Evolutionary conservation across 1,140 invertebrate species (phyloP), one percentile per base, ranked within the genome.

Genomic region (Marisa cornuarietis): DNA sequence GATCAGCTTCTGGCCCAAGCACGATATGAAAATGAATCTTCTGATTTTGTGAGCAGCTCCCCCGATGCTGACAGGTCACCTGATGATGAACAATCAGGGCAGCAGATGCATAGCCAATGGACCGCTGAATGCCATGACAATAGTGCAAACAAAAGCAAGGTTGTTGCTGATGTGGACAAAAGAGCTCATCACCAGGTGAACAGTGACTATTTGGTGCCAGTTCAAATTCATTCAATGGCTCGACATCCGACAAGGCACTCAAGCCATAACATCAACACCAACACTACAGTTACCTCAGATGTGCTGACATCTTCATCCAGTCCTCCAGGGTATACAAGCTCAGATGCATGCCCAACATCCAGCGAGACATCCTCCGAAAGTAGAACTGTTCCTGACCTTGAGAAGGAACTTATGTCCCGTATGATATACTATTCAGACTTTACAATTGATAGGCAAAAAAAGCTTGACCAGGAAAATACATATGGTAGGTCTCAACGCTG

Each of bases 381-480:
- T 78, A 84, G 85, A 75, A 83, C 84, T 75, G 85, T 87, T 9
- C 87, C 85, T 51, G 87, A 86, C 42, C 68, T 83, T 9, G 83
- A 87, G 79, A 84, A 88, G 74, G 87, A 88, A 24, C 82, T 86
- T n/a, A 76, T 84, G 75, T 86, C 85, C n/a, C 82, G 88, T 31
- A 81, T 86, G 26, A 78, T 86, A 76, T 88, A 88, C 74, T 87
- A 88, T 71, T 85, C 83, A 52, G 86, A 88, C 78, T 87, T 88
- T 75, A 88, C 87, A 49, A 75, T 87, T 16, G 86, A 87, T 76
- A 82, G 85, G 24, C 86, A 89, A 76, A 79, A 84, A 14, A 88
- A 87, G 74, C 87, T 87, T 24, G 83, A 89, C 26, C n/a, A 76
- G 26, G 76, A 31, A 11, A 26, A n/a, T 8, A 51, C 22, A 7